Percentiles rank a stretch among this genome's conserved stretches.
phyloP scores from a whole-genome alignment of 2,797 vertebrate species.

The Harpagifer antarcticus region DNA sequence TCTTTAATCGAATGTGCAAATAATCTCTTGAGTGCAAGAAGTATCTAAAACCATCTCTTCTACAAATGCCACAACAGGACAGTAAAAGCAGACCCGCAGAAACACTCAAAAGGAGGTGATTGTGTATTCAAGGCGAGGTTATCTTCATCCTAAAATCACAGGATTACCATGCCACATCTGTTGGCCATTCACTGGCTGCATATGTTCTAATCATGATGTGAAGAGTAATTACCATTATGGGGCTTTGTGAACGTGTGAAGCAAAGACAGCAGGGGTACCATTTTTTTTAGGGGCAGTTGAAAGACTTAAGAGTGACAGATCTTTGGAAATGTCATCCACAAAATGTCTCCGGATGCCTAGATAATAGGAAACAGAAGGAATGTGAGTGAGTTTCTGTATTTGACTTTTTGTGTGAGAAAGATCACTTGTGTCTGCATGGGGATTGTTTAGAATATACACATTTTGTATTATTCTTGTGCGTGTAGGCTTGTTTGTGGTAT shows the following conservation, averaged over 20 bases:
- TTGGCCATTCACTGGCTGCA: slow-evolving; percentile 78
- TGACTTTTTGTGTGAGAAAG: not conserved
- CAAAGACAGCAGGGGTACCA: slow-evolving; percentile 72
- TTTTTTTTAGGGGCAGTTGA: slow-evolving; percentile 65
- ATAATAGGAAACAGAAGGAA: slow-evolving; percentile 82
- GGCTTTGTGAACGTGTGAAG: slow-evolving; percentile 80
- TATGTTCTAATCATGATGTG: slow-evolving; percentile 76
- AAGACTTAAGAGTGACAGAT: slow-evolving; percentile 79
- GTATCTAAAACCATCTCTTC: slow-evolving; percentile 31
- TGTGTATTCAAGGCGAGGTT: slow-evolving; percentile 73
- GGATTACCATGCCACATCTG: slow-evolving; percentile 82
- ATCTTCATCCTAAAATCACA: slow-evolving; percentile 69
- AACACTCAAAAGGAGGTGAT: slow-evolving; percentile 62
- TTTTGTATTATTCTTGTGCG: slow-evolving; percentile 32
- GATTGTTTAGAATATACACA: slow-evolving; percentile 20
- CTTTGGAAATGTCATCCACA: slow-evolving; percentile 77
- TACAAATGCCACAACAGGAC: slow-evolving; percentile 36
- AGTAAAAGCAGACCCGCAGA: slow-evolving; percentile 30
- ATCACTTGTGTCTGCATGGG: slow-evolving; percentile 23
- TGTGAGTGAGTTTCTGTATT: slow-evolving; percentile 36
- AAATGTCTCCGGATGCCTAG: slow-evolving; percentile 70
- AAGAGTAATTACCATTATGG: slow-evolving; percentile 79
- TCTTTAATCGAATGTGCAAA: slow-evolving; percentile 17
- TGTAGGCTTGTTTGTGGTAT: slow-evolving; percentile 27
- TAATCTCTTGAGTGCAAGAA: slow-evolving; percentile 24